Base-by-base conservation (phyloP, 2,113 vertebrate genomes). In the Panurus biarmicus region DNA sequence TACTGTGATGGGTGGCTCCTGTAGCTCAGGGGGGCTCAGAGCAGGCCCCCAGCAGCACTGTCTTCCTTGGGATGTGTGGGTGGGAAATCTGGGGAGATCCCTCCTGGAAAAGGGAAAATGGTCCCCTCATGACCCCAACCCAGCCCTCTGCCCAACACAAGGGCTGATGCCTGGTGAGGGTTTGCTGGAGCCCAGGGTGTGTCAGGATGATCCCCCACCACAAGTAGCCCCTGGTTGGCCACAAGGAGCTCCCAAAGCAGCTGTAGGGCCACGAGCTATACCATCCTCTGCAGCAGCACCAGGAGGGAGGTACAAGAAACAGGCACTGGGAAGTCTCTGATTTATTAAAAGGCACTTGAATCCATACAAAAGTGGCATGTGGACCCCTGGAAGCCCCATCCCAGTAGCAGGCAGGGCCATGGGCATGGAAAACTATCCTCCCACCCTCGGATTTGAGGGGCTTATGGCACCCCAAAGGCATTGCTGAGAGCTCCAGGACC, bases 301-400 rank as follows among this genome's bases (percentile, higher is more conserved):
- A 17, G 67, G 53, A 62, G 40, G 29, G 21, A 83, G 45, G 51
- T 38, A 25, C 60, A 35, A 35, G 44, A 31, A 25, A 12, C 42
- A 48, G 24, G 23, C 9, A 0, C 70, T 51, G 66, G 95, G 66
- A 91, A 94, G 75, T 65, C 71, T 92, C 40, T 15, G 60, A 77
- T 97, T 96, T 96, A 96, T 96, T 95, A 66, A 64, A 96, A 97
- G 96, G 95, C 96, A 97, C 95, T 96, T 76, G 10, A 70, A 80
- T 33, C 54, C 0, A 1, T 88, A 64, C 36, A 70, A 83, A 89
- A 91, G 29, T 50, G 24, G 14, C 1, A 3, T 13, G 5, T 48
- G 28, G 48, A 38, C 38, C 48, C 56, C 21, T 24, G 12, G 71
- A 79, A 70, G 42, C 48, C 26, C 38, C 36, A 54, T 38, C 44